Percentiles rank a stretch among this genome's conserved stretches.
phyloP scores from a whole-genome alignment of 2,113 vertebrate genomes.

The Misgurnus mizolepis region DNA sequence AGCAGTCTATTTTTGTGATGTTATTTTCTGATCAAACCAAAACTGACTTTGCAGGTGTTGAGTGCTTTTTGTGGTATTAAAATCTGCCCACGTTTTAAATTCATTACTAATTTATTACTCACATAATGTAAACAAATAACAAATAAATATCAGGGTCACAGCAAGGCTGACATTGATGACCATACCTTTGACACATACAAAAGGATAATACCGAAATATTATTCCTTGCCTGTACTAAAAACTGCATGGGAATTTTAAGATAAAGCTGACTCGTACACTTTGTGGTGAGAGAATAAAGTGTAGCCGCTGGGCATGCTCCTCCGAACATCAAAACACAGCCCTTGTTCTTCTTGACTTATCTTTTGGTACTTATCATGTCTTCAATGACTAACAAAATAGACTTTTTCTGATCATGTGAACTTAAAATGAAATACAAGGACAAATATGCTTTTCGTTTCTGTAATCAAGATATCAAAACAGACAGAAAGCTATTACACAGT shows the following conservation, averaged over 20 bases:
- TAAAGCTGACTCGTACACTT: conserved; percentile 15
- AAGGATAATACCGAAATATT: background rate
- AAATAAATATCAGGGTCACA: too few relatives aligned
- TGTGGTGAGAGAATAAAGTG: conserved; percentile 20
- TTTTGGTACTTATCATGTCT: conserved; percentile 19
- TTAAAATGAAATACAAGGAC: conserved; percentile 11
- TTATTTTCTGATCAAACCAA: background rate
- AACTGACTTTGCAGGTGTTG: background rate
- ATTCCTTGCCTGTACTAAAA: background rate
- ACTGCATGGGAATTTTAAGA: background rate
- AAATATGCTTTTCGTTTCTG: too few relatives aligned
- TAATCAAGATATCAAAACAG: too few relatives aligned
- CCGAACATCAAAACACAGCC: conserved; percentile 6
- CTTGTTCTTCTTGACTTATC: conserved; percentile 20
- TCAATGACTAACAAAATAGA: conserved; percentile 6
- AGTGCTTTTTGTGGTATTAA: background rate
- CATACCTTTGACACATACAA: background rate
- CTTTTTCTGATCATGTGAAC: background rate
- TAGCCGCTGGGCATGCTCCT: conserved; percentile 19
- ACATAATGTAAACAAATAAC: too few relatives aligned
- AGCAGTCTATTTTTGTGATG: background rate
- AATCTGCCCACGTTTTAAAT: too few relatives aligned
- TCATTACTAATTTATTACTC: too few relatives aligned
- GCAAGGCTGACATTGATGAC: too few relatives aligned
- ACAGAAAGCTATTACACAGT: too few relatives aligned